Evolutionary conservation across 2,113 vertebrate genomes (phyloP).

Genomic region (Pluvianellus socialis): DNA sequence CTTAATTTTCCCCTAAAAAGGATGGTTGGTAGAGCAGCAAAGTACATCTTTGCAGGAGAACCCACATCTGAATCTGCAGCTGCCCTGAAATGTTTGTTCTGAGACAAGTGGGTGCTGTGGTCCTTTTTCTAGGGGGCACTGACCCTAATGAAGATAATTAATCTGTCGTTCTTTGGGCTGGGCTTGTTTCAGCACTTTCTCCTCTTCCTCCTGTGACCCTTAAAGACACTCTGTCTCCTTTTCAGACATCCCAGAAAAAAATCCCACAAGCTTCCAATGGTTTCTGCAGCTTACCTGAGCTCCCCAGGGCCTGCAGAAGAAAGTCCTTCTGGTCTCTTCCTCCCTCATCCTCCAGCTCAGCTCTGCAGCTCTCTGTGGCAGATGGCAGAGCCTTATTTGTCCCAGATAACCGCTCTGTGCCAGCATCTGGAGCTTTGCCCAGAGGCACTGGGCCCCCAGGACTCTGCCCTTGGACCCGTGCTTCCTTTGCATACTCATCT

Average conservation of each 20-base stretch:
- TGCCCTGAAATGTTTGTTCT: neutral
- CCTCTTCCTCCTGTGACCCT: neutral
- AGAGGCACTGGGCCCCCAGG: neutral
- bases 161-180: neutral
- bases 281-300: neutral
- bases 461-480: neutral
- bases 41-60: neutral
- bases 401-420: neutral
- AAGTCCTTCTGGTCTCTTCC: neutral
- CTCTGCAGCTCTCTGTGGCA: slow-evolving; percentile 21
- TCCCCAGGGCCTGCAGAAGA: neutral
- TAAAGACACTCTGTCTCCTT: neutral
- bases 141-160: neutral
- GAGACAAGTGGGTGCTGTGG: neutral
- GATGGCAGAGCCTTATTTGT: slow-evolving; percentile 39
- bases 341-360: neutral
- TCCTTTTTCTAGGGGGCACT: neutral
- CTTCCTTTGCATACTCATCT: neutral
- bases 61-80: neutral
- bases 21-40: neutral
- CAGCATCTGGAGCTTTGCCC: slow-evolving; percentile 31
- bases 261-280: neutral
- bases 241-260: neutral
- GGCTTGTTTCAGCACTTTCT: neutral
- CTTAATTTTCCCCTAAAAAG: neutral